These are phyloP conservation scores for Ianthella basta DNA, from an alignment of 37 sponge, comb jelly and placozoan genomes.

Conservation along the genomic window DNA sequence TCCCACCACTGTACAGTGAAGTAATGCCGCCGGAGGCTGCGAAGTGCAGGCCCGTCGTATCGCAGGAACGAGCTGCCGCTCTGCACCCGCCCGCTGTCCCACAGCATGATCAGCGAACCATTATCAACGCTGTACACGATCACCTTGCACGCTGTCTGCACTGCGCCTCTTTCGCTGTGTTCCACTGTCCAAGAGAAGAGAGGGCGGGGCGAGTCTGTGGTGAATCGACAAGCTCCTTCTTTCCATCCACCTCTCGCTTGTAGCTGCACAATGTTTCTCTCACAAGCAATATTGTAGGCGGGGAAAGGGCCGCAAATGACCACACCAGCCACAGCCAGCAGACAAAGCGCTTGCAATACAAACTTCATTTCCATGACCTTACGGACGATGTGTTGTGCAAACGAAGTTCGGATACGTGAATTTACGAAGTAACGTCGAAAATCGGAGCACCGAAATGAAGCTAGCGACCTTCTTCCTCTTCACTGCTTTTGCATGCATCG, in stretches of 20 bases:
- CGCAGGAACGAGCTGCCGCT: not conserved
- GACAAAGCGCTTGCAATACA: too few species aligned
- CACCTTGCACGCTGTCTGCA: conserved; percentile 49
- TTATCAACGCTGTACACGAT: not conserved
- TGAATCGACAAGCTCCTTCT: conserved; percentile 9
- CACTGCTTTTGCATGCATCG: not conserved
- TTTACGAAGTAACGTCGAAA: too few species aligned
- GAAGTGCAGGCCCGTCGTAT: conserved; percentile 47
- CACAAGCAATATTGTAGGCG: not conserved
- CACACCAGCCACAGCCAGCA: not conserved
- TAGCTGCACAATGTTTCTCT: conserved; percentile 9
- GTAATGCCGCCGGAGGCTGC: conserved; percentile 26
- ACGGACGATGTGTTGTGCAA: too few species aligned
- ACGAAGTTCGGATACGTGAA: too few species aligned
- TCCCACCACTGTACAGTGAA: conserved; percentile 75
- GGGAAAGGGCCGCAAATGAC: not conserved
- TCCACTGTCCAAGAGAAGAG: conserved; percentile 60
- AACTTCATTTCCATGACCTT: too few species aligned
- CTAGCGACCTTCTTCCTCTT: too few species aligned
- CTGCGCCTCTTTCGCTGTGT: conserved; percentile 52
- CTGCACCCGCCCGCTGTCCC: conserved; percentile 62
- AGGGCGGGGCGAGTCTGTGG: conserved; percentile 51
- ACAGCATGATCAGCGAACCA: not conserved
- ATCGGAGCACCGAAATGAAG: too few species aligned
- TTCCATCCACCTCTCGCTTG: too few species aligned